Evolutionary conservation across 2,113 vertebrate species (phyloP).

Genomic region (Mellivora capensis): DNA sequence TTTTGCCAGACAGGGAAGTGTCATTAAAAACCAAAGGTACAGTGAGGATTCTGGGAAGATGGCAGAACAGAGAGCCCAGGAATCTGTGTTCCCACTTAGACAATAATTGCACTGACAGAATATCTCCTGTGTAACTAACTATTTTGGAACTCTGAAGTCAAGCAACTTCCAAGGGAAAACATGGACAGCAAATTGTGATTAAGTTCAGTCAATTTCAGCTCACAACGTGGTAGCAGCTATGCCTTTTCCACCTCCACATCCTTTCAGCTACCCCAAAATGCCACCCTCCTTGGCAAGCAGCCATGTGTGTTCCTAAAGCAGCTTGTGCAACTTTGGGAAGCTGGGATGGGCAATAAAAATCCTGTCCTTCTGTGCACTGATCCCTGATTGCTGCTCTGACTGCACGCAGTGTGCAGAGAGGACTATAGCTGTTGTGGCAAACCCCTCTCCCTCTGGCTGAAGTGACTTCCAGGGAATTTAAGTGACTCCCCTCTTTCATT

Average conservation of each 20-base stretch:
- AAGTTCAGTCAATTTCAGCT: background rate
- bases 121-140: background rate
- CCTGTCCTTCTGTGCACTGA: background rate
- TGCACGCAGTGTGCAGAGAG: background rate
- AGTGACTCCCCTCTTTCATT: background rate
- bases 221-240: background rate
- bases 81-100: background rate
- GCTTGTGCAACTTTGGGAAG: background rate
- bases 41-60: background rate
- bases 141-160: background rate
- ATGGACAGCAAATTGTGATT: background rate
- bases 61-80: background rate
- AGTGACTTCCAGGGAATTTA: background rate
- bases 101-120: background rate
- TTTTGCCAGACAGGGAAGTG: background rate
- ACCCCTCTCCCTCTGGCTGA: background rate
- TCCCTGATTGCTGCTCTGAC: background rate
- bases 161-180: background rate
- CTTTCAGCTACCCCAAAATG: background rate
- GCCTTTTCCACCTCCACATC: background rate
- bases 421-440: background rate
- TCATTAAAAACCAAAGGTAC: background rate
- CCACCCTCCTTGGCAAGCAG: background rate
- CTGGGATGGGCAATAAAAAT: background rate
- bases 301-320: background rate